A percentile compares a stretch with the other conserved stretches of the same genome.
Conservation (phyloP, 2,888 invertebrate species). For the Acronicta leporina region DNA sequence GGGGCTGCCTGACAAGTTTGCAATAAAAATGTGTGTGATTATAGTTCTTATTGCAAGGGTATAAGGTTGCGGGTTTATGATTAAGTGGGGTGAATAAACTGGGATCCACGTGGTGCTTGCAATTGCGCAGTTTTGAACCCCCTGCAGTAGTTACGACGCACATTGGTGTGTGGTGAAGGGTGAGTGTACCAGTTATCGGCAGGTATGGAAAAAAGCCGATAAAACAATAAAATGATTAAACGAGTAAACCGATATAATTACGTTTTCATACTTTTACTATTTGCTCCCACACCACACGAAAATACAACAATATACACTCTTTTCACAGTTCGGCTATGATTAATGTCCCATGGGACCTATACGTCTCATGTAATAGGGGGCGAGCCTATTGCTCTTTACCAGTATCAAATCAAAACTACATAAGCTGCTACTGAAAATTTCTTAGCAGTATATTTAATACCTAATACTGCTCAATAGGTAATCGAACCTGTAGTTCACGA, state of each 20-base stretch:
- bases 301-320: no score
- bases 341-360: no score
- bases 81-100: conserved; percentile 77
- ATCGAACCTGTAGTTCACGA: not conserved
- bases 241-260: no score
- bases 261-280: no score
- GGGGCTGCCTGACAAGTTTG: conserved; percentile 36
- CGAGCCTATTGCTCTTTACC: no score
- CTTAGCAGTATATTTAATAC: no score
- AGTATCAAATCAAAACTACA: no score
- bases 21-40: conserved; percentile 41
- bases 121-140: conserved; percentile 85
- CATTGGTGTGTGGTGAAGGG: conserved; percentile 62
- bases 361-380: no score
- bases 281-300: no score
- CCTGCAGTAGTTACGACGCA: conserved; percentile 82
- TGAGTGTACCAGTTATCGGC: conserved; percentile 17
- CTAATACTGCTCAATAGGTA: not conserved
- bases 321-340: no score
- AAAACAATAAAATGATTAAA: no score
- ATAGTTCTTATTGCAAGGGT: conserved; percentile 48
- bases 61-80: conserved; percentile 47
- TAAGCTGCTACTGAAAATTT: no score
- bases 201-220: not conserved
- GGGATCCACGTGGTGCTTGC: conserved; percentile 80